A percentile compares a stretch with the other conserved stretches of the same genome.
These are phyloP conservation scores for Noctuana brunneofusca DNA, from an alignment of 2,888 invertebrate genomes.

Conservation along the genomic window DNA sequence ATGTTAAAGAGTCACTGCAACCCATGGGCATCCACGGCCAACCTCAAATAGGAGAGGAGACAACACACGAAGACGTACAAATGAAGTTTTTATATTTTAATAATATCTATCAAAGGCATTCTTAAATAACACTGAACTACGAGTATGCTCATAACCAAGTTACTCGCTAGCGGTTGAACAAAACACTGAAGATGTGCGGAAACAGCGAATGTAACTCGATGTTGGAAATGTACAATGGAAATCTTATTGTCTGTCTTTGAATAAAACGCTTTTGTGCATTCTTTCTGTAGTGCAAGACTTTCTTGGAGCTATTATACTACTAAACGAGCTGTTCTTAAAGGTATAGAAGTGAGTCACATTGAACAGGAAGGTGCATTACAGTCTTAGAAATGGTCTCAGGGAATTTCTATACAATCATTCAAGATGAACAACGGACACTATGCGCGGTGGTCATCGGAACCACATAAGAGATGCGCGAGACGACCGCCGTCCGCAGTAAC, in stretches of 20 bases:
- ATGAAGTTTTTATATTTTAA: too few relatives aligned
- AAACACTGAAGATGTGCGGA: conserved; percentile 7
- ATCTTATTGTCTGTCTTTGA: conserved; percentile 25
- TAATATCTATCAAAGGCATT: neutral
- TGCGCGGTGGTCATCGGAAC: conserved; percentile 7
- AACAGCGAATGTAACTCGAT: conserved; percentile 19
- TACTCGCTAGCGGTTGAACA: neutral
- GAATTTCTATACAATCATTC: neutral
- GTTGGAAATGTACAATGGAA: conserved; percentile 15
- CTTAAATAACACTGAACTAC: neutral
- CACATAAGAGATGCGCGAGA: conserved; percentile 40
- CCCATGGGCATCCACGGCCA: too few relatives aligned
- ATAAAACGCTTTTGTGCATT: conserved; percentile 28
- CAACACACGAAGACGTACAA: too few relatives aligned
- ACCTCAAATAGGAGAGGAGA: too few relatives aligned
- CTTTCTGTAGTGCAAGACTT: conserved; percentile 25
- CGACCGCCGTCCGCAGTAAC: conserved; percentile 60
- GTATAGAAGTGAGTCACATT: conserved; percentile 1
- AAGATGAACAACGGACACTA: neutral
- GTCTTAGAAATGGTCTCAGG: neutral
- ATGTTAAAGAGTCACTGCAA: too few relatives aligned
- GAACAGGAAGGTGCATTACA: neutral
- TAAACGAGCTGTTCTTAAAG: conserved; percentile 11
- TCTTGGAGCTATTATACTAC: conserved; percentile 12
- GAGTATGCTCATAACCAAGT: neutral